These are phyloP conservation scores for Keiferia lycopersicella DNA, from an alignment of 2,888 invertebrate species.

Conservation along the genomic window DNA sequence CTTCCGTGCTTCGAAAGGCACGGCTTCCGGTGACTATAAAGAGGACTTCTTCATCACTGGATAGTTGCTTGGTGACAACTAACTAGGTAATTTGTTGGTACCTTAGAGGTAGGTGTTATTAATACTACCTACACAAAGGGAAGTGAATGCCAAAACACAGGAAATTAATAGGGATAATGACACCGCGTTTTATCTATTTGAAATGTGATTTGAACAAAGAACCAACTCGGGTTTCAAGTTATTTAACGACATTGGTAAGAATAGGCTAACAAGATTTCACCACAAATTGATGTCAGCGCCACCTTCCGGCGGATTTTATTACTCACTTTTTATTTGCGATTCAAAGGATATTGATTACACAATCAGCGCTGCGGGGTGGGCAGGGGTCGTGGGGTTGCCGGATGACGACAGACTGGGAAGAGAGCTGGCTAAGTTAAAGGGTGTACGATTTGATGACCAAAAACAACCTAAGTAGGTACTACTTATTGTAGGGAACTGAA, in stretches of 20 bases:
- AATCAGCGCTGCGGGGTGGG: conserved; percentile 38
- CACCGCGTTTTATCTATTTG: neutral
- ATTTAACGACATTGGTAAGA: conserved; percentile 13
- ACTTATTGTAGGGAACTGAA: no score
- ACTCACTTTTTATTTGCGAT: conserved; percentile 58
- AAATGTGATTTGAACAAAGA: no score
- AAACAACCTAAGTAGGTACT: no score
- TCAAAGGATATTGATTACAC: conserved; percentile 74
- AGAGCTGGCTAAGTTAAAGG: conserved; percentile 36
- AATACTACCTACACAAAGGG: no score
- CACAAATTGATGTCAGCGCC: conserved; percentile 31
- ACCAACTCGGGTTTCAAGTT: conserved; percentile 5
- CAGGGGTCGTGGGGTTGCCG: conserved; percentile 40
- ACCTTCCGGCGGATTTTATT: conserved; percentile 38
- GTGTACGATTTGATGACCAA: no score
- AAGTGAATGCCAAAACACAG: neutral
- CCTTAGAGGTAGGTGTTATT: no score
- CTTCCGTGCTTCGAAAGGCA: no score
- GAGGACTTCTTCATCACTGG: no score
- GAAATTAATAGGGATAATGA: neutral
- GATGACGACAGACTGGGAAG: conserved; percentile 41
- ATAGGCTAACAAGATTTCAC: neutral
- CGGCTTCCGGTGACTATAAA: no score
- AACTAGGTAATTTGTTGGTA: no score
- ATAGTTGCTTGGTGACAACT: no score